Conservation (phyloP, 23 tunicate species). For the Pegea sp. region DNA sequence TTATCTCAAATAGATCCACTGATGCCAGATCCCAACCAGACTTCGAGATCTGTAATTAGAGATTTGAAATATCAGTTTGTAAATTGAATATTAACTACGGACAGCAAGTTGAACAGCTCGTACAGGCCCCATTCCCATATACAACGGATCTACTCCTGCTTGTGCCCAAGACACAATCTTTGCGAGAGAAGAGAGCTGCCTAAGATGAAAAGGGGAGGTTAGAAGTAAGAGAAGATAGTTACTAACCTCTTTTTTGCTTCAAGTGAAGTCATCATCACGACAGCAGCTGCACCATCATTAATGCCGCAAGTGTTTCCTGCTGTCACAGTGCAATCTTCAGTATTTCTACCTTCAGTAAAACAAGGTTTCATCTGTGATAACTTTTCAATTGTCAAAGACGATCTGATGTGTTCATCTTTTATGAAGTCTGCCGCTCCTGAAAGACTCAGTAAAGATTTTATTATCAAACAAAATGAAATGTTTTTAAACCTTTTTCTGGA, state of each 20-base stretch:
- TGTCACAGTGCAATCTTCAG: slow-evolving; percentile 25
- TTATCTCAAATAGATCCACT: slow-evolving; percentile 44
- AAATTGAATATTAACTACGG: too few relatives aligned
- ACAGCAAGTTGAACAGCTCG: slow-evolving; percentile 31
- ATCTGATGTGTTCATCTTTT: not conserved
- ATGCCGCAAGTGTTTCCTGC: slow-evolving; percentile 36
- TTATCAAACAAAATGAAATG: too few relatives aligned
- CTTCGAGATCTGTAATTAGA: slow-evolving; percentile 4
- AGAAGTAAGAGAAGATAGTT: too few relatives aligned
- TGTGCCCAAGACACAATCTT: slow-evolving; percentile 24
- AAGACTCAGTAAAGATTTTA: too few relatives aligned
- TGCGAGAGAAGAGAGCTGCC: slow-evolving; percentile 6
- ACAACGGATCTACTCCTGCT: slow-evolving; percentile 38
- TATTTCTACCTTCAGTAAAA: slow-evolving; percentile 2
- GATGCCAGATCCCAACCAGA: slow-evolving; percentile 33
- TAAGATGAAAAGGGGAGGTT: too few relatives aligned
- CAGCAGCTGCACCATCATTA: slow-evolving; percentile 59
- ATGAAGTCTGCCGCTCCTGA: not conserved
- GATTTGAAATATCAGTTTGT: too few relatives aligned
- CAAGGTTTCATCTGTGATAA: not conserved
- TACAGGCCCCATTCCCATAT: slow-evolving; percentile 59
- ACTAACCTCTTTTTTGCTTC: slow-evolving; percentile 31
- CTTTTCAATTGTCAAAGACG: not conserved
- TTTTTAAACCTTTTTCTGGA: too few relatives aligned
- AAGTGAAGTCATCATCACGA: slow-evolving; percentile 24